These are phyloP conservation scores for Thysanoteuthis rhombus DNA, from an alignment of 2,888 invertebrate species.

Conservation along the genomic window DNA sequence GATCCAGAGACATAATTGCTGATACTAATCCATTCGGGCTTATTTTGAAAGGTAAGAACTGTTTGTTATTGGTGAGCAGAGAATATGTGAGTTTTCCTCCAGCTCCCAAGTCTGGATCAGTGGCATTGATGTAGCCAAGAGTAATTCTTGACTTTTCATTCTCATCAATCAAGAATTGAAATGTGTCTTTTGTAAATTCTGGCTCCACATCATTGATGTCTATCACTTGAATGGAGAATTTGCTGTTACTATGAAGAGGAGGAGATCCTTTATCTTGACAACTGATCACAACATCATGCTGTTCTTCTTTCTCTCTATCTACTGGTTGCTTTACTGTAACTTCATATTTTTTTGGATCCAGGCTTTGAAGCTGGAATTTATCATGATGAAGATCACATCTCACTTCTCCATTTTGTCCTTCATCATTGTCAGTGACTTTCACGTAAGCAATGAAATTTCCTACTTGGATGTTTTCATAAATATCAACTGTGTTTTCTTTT, in stretches of 20 bases:
- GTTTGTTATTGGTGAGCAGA: neutral
- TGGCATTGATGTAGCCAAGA: neutral
- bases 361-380: neutral
- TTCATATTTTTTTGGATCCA: neutral
- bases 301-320: neutral
- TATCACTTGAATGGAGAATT: neutral
- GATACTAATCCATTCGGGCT: neutral
- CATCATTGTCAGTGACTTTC: neutral
- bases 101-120: neutral
- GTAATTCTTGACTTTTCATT: neutral
- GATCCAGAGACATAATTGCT: neutral
- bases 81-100: neutral
- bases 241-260: neutral
- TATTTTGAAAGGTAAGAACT: slow-evolving; percentile 12
- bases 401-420: neutral
- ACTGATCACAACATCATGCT: neutral
- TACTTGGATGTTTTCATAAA: neutral
- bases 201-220: neutral
- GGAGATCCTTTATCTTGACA: neutral
- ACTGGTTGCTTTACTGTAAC: neutral
- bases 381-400: neutral
- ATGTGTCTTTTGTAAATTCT: neutral
- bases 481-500: neutral
- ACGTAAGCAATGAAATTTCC: neutral
- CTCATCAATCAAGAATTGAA: neutral